Conservation (phyloP, 2,797 vertebrate species). For the Artibeus jamaicensis region DNA sequence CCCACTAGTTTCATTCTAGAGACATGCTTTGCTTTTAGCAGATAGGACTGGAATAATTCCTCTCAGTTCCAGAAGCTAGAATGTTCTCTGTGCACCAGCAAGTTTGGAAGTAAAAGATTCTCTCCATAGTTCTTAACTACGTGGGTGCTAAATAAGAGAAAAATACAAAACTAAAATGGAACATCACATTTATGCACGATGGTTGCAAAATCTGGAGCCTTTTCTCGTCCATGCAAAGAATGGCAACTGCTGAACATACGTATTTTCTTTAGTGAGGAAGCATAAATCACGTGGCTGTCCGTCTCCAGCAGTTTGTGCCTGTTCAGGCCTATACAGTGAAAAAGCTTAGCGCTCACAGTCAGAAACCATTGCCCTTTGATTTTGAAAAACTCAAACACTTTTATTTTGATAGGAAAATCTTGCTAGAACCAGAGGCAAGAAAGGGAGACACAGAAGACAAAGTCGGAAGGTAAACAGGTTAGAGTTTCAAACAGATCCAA, state of each 20-base stretch:
- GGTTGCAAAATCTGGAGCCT: background rate
- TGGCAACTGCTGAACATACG: background rate
- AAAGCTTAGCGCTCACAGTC: background rate
- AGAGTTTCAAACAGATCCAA: slow-evolving; percentile 26
- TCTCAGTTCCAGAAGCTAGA: background rate
- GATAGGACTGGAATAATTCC: background rate
- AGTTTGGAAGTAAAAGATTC: background rate
- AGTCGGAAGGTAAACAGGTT: slow-evolving; percentile 56
- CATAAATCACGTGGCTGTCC: background rate
- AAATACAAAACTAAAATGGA: background rate
- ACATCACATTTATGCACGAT: background rate
- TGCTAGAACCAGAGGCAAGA: slow-evolving; percentile 22
- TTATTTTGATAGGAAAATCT: slow-evolving; percentile 26
- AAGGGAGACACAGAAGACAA: slow-evolving; percentile 39
- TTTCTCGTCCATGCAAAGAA: background rate
- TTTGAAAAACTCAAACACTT: background rate
- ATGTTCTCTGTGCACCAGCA: background rate
- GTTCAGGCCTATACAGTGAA: background rate
- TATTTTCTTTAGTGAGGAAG: background rate
- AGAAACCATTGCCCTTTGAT: background rate
- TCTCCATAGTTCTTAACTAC: background rate
- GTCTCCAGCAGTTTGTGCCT: background rate
- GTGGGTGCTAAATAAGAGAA: background rate
- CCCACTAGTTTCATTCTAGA: background rate
- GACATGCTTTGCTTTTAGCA: background rate